Base-by-base conservation (phyloP, 2,888 invertebrate species). In the Timema cristinae region DNA sequence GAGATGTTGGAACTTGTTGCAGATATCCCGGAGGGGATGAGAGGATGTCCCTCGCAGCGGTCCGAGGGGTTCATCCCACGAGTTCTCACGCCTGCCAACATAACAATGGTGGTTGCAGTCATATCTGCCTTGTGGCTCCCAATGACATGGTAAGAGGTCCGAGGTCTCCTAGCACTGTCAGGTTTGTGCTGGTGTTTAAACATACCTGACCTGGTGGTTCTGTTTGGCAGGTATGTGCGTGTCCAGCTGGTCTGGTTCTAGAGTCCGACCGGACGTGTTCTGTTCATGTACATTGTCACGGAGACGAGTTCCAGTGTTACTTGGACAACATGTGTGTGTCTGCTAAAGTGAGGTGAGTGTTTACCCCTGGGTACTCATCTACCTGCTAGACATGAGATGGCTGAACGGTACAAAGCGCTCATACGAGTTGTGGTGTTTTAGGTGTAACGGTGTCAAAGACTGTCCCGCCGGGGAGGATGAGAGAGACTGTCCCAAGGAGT, bases 101-200 rank as follows among this genome's bases (percentile, higher is more conserved):
- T 9, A 82, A 83, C 50, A 88, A 88, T 74, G 89, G 88, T 56
- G 87, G 87, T 0, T 94, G 94, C 78, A 89, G 90, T 5, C 90
- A 93, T 79, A 81, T 93, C 10, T 94, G 94, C 78, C 85, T 92
- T 4, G 85, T 88, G 72, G 70, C 50, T 0, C 11, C 49, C 0
- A 66, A 48, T 15, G 47, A 15, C 16, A 15, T 10, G n/a, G 73
- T 71, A 63, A 68, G 73, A 11, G 1, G 16, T 66, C 9, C 8
- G 47, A 1, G 49, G 13, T 7, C 13, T 5, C 6, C 13, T 0
- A 67, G 8, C 6, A 67, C n/a, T 49, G 32, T 67, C 50, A 9
- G 66, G 16, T 32, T 32, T 32, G 32, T 32, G 32, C 32, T 32
- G 1, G 32, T 32, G 32, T 32, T 2, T 1, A 32, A 32, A 32